Evolutionary conservation across 2,888 invertebrate genomes (phyloP).

Genomic region (Acholoe squamosa): DNA sequence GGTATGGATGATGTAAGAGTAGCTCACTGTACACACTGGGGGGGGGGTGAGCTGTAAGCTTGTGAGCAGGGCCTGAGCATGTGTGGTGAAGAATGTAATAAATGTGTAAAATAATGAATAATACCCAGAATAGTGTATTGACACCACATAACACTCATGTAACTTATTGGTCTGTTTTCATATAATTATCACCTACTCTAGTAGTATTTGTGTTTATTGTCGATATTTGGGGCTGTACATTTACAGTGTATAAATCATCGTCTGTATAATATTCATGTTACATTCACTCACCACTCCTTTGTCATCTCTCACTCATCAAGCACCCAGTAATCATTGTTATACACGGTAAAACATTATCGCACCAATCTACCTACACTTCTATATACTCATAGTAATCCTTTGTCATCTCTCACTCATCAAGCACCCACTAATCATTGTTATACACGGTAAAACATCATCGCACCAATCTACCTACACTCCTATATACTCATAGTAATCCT

Average conservation of each 20-base stretch:
- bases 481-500: background rate
- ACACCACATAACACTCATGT: too few species aligned
- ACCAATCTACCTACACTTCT: background rate
- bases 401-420: background rate
- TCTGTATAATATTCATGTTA: background rate
- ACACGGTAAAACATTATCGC: background rate
- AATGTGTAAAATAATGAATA: too few species aligned
- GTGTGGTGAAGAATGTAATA: too few species aligned
- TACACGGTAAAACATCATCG: background rate
- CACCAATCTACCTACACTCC: background rate
- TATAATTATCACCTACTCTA: too few species aligned
- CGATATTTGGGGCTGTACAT: background rate
- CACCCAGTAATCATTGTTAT: background rate
- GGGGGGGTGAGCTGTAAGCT: too few species aligned
- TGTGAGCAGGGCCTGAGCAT: too few species aligned
- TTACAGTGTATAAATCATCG: background rate
- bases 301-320: constrained; percentile 1
- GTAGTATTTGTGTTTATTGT: background rate
- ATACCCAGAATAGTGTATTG: too few species aligned
- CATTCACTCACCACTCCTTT: background rate
- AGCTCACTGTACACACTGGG: too few species aligned
- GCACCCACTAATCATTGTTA: background rate
- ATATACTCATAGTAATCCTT: background rate
- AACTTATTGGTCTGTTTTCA: too few species aligned
- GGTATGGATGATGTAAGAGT: too few species aligned